Base-by-base conservation (phyloP, 2,797 vertebrate genomes). In the Myiotriccus ornatus region DNA sequence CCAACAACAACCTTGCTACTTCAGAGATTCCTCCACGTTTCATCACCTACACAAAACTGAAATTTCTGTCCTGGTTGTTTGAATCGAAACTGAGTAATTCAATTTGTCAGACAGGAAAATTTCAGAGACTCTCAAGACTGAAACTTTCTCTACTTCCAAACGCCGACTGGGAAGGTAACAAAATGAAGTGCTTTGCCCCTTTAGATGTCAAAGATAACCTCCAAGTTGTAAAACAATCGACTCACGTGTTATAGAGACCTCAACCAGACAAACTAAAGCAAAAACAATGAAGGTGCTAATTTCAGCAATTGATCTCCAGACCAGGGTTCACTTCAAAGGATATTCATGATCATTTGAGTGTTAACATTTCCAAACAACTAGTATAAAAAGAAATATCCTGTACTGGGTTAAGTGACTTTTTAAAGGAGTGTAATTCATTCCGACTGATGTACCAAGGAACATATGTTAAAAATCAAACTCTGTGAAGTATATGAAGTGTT, bases 401-500 rank as follows among this genome's bases (percentile, higher is more conserved):
- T 95, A 95, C 73, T 84, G 93, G 87, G 90, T 96, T 95, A 95
- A 96, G 94, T 94, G 91, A 92, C 84, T 96, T 96, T 97, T 96
- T 96, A 96, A 95, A 97, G 95, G 86, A 96, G 80, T 95, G 93
- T 97, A 96, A 92, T 93, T 97, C 78, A 67, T 95, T 96, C 78
- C 8, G 12, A 97, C 81, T 95, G 79, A 87, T 80, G 71, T 84
- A 84, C 73, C 81, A 90, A 74, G 87, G 90, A 96, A 97, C 97
- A 97, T 67, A 96, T 95, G 96, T 97, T 97, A 97, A 97, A 98
- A 97, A 96, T 96, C 96, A 97, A 97, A 92, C 68, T 88, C 80
- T 86, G 35, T 64, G 69, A 75, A 90, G 82, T 53, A 39, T 44
- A 67, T 35, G 64, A 94, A 74, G 34, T 43, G 28, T 64, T 96